Base-by-base conservation (phyloP, 2,113 vertebrate species). In the Hemibagrus wyckioides region DNA sequence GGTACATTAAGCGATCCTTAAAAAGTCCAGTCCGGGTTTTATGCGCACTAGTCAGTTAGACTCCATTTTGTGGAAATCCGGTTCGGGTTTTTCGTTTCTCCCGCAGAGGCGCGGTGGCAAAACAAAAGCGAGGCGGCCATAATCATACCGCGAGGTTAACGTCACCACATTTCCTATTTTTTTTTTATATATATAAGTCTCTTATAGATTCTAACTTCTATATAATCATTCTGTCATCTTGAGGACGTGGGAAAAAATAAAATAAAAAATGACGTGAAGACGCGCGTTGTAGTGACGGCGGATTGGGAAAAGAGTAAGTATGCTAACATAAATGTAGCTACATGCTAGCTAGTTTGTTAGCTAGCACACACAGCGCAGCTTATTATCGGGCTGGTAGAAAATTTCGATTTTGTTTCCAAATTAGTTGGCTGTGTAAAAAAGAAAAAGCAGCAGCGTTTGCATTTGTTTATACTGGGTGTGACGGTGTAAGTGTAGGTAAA, bases 101-200 rank as follows among this genome's bases (percentile, higher is more conserved):
- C 57, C 13, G n/a, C 80, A 50, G 87, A 90, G 91, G 90, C 89
- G 90, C 90, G 89, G 44, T 76, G 50, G 85, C 44, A 87, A 89
- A 91, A 90, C 91, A 90, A 89, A 88, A 91, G 82, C 80, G 52
- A 85, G 63, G 86, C 88, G 50, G 76, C 77, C 73, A 71, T 73
- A 67, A 86, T 25, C 15, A 14, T 21, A 5, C 54, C 4, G 67
- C 6, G 50, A 25, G 56, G n/a, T 63, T 65, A 48, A 25, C 3
- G 17, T 21, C n/a, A 21, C 2, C 0, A 1, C 28, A 23, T 33
- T 61, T 83, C 21, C 8, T 21, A 39, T 76, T 28, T 21, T 21
- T 52, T 76, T 28, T 21, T 48, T 3, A 48, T n/a, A n/a, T n/a
- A n/a, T n/a, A 61, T 7, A 59, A 25, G 21, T 36, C 10, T 30